phyloP scores from a whole-genome alignment of 2,113 vertebrate species.

The Uropsilus gracilis region DNA sequence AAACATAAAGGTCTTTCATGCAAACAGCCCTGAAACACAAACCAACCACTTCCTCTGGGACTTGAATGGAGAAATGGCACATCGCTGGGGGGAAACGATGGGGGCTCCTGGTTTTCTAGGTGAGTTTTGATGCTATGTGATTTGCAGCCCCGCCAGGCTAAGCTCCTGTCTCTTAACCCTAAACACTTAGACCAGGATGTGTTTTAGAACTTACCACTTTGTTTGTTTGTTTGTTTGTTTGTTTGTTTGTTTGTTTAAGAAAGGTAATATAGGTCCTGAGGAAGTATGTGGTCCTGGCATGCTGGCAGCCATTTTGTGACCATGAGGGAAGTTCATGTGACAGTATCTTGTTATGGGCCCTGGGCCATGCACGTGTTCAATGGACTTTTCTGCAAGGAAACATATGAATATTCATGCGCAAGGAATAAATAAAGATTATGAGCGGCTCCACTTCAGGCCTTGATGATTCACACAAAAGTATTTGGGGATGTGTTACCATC shows the following conservation, averaged over 20 bases:
- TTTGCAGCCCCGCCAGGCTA: background rate
- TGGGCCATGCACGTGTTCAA: background rate
- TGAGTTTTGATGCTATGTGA: background rate
- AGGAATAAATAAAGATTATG: background rate
- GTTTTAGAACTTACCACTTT: background rate
- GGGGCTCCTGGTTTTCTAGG: background rate
- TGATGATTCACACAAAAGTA: background rate
- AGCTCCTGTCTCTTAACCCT: background rate
- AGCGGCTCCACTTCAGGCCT: background rate
- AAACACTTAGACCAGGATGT: background rate
- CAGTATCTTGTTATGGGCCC: background rate
- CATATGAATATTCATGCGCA: background rate
- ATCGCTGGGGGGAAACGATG: background rate
- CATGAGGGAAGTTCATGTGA: background rate
- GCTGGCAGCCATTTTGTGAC: background rate
- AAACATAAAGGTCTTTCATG: background rate
- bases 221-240: background rate
- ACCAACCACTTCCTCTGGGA: background rate
- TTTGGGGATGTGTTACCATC: background rate
- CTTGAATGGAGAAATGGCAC: background rate
- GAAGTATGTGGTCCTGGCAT: background rate
- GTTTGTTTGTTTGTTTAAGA: too few species aligned
- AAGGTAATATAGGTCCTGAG: background rate
- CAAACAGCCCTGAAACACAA: background rate
- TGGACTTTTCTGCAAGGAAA: background rate